Evolutionary conservation across 2,888 invertebrate genomes (phyloP), one percentile per base, ranked within the genome.

Genomic region (Pristionchus arcanus): DNA sequence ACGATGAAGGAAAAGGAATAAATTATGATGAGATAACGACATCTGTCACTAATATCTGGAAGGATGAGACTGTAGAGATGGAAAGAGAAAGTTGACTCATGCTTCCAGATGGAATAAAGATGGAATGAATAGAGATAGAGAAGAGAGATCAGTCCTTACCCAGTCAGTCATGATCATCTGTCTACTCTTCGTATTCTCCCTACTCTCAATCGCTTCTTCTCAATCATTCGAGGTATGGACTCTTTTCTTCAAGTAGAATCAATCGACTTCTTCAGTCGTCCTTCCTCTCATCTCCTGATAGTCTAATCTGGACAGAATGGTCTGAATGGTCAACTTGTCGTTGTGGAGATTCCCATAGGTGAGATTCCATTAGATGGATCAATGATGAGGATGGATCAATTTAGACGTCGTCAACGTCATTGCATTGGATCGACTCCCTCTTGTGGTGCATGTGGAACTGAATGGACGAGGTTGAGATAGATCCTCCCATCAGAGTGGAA

Each of bases 351-450:
- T 85, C 85, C 42, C 85, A 85, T 63, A 2, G 85, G 85, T 85
- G 13, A 4, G 63, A 49, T 37, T 28, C 59, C n/a, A 19, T 16
- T 34, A 85, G 42, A 55, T 15, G 7, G 28, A 85, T 31, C 42
- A 13, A 49, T 7, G 42, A 49, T 49, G 49, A 83, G 34, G 28
- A 83, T 83, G 2, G n/a, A n/a, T n/a, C 42, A 28, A 49, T 83
- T 83, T n/a, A 83, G 83, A 53, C 83, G 83, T 83, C 83, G 83
- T n/a, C 83, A 83, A 83, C 83, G 83, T 53, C 83, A 83, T 49
- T 83, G 83, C n/a, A 19, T 83, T 25, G 83, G 83, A n/a, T 83
- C 83, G n/a, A 53, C 53, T 13, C n/a, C 83, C 15, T 53, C 83
- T 13, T 83, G 83, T 83, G 53, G 83, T 53, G 83, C 28, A 28